Base-by-base conservation (phyloP, 2,888 invertebrate species). In the Ichneumoninae sp. region DNA sequence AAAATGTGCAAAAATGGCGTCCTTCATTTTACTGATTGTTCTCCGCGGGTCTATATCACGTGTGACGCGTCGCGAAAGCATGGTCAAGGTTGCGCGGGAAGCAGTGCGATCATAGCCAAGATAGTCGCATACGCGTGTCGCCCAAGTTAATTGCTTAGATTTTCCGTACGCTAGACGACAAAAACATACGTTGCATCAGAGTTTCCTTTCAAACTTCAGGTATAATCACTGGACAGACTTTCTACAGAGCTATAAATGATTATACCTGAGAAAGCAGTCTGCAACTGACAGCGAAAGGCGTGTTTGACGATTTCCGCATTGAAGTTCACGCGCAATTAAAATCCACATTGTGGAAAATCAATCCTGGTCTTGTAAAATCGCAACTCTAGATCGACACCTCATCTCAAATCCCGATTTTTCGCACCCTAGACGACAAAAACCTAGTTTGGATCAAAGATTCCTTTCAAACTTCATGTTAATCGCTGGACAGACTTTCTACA, bases 351-450 rank as follows among this genome's bases (percentile, higher is more conserved):
- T n/a, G n/a, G n/a, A 6, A n/a, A n/a, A 52, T 5, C n/a, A 5
- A 52, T 52, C 52, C 1, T 19, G 7, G 13, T 52, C 1, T 6
- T 2, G 7, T 7, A 19, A 52, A n/a, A 52, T 30, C n/a, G 52
- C 19, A 8, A 3, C 22, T 22, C 22, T 54, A 19, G 2, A 40
- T 52, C 26, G n/a, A 60, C 40, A 30, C 83, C 89, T 91, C 93
- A 96, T 96, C 95, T 95, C 94, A 91, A 96, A 96, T 88, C 96
- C 94, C 6, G 36, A 52, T 74, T 60, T 36, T 33, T 13, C n/a
- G 8, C 40, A 22, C 13, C 19, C n/a, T 52, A n/a, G n/a, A 69
- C 13, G 19, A 69, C 62, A 19, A 22, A 70, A 69, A 8, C 47
- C 13, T 19, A 13, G 0, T 40, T 13, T 8, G 6, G 22, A 7